phyloP scores from a whole-genome alignment of 1,140 invertebrate species.

The Panagrolaimus sp. region DNA sequence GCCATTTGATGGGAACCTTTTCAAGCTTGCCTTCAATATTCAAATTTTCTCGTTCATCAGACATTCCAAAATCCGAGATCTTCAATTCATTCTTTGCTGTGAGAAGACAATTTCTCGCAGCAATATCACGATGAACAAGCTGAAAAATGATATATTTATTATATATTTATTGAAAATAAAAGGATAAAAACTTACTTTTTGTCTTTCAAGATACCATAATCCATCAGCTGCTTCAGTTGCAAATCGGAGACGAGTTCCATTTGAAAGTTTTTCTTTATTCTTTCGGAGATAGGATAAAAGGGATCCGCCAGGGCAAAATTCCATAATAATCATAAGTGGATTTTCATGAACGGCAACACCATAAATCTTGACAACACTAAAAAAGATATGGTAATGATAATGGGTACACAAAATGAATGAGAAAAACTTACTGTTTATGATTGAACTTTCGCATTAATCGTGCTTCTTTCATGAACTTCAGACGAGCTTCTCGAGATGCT shows the following conservation, averaged over 20 bases:
- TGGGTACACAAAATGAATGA: too few species aligned
- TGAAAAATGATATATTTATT: too few species aligned
- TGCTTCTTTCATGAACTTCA: constrained; percentile 47
- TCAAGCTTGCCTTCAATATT: constrained; percentile 78
- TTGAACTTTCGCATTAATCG: constrained; percentile 40
- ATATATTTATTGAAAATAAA: too few species aligned
- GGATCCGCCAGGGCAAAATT: constrained; percentile 44
- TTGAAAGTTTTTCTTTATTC: constrained; percentile 25
- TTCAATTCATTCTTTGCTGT: constrained; percentile 33
- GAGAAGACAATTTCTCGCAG: constrained; percentile 39
- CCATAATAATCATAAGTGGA: constrained; percentile 43
- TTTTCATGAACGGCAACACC: constrained; percentile 62
- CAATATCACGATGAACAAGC: constrained; percentile 32
- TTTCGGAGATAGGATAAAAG: constrained; percentile 36
- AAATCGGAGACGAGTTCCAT: constrained; percentile 36
- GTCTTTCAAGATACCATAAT: constrained; percentile 32
- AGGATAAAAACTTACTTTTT: too few species aligned
- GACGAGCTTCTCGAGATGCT: constrained; percentile 32
- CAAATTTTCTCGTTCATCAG: constrained; percentile 32
- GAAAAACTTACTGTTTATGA: too few species aligned
- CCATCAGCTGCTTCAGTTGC: constrained; percentile 36
- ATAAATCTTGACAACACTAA: constrained; percentile 61
- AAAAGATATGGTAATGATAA: too few species aligned
- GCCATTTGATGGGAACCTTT: constrained; percentile 72
- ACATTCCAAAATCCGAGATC: constrained; percentile 42